Percentiles rank a stretch among this genome's conserved stretches.
phyloP scores from a whole-genome alignment of 2,113 vertebrate genomes.

The Lichenostomus cassidix region DNA sequence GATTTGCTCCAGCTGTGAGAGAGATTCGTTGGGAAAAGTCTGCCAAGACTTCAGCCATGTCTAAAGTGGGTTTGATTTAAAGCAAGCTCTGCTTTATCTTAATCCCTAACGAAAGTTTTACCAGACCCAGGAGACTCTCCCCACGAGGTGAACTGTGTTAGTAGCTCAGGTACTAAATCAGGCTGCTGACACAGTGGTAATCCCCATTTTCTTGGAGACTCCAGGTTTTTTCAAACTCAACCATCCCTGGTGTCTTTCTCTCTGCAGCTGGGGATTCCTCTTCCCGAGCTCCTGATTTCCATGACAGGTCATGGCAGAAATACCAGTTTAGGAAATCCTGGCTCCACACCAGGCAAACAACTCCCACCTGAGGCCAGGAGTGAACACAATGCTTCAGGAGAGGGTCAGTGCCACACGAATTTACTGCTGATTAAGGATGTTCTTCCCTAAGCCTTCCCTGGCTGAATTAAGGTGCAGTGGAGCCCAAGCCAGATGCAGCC shows the following conservation, averaged over 20 bases:
- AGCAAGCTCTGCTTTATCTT: background rate
- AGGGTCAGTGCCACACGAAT: background rate
- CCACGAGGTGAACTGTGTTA: background rate
- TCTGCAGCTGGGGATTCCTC: slow-evolving; percentile 11
- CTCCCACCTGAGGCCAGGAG: background rate
- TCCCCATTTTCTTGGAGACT: slow-evolving; percentile 24
- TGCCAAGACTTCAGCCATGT: background rate
- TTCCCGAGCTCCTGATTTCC: background rate
- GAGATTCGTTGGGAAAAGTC: background rate
- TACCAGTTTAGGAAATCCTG: background rate
- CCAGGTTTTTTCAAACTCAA: background rate
- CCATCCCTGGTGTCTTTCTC: background rate
- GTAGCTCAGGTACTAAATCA: slow-evolving; percentile 38
- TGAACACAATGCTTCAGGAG: background rate
- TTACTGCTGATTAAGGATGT: background rate
- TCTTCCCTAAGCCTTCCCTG: background rate
- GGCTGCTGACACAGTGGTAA: slow-evolving; percentile 2
- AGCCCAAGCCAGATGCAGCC: background rate
- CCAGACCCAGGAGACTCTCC: background rate
- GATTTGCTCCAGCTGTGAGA: background rate
- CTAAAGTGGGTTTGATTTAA: background rate
- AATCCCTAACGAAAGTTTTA: slow-evolving; percentile 23
- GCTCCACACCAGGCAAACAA: background rate
- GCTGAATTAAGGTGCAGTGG: background rate
- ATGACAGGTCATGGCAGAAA: background rate